Base-by-base conservation (phyloP, 2,888 invertebrate species). In the Diabrotica balteata region DNA sequence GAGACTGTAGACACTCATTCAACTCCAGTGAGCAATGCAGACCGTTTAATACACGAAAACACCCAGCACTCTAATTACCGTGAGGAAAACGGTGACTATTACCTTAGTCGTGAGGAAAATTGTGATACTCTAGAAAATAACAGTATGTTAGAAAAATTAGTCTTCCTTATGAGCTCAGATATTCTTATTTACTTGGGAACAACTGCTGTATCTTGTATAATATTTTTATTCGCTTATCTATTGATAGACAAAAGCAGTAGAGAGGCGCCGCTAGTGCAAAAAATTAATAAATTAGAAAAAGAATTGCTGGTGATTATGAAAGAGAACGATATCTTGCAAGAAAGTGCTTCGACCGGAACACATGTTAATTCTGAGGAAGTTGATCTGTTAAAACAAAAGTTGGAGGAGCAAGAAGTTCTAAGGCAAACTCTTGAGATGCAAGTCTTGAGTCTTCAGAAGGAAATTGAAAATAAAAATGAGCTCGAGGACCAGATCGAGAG, bases 191-290 rank as follows among this genome's bases (percentile, higher is more conserved):
- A 79, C 69, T 66, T 82, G 44, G 63, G 77, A 11, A 81, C 92
- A 58, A 90, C 92, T n/a, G 91, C 92, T 4, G 83, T 88, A n/a
- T 89, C 92, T 0, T 89, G 91, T 0, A 84, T 93, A 7, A 82
- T 92, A 59, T 93, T 94, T 78, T 88, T 90, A 17, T 86, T 93
- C 68, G 92, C 92, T 32, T 92, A 93, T 83, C 91, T 93, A 81
- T 90, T 91, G 75, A 89, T 93, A 70, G 93, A 93, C 82, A 93
- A 91, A 79, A 89, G 87, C 76, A 88, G 90, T 72, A 88, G 90
- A 77, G 93, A 93, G 79, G 87, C 89, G 58, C 87, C 88, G 61
- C 86, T 94, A 45, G 88, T 94, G 64, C 89, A 89, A 0, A 91
- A 87, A 79, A 86, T 91, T 57, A 91, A 91, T 80, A 83, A 87